Base-by-base conservation (phyloP, 2,797 vertebrate species). In the Tauraco hartlaubi region DNA sequence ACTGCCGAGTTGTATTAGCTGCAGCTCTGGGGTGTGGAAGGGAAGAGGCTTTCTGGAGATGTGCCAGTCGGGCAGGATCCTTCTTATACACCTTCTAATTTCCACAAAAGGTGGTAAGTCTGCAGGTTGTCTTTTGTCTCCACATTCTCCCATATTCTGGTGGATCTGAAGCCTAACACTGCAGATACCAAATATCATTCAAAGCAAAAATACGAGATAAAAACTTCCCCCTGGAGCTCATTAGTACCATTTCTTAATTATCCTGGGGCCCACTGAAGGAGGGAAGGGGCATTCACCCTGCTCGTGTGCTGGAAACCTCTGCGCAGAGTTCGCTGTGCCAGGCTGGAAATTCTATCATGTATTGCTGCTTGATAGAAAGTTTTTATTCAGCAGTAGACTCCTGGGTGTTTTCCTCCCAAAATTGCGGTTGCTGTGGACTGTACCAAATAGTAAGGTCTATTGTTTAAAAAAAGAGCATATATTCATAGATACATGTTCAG, bases 211-310 rank as follows among this genome's bases (percentile, higher is more conserved):
- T 15, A 23, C 8, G 29, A 19, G 28, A 86, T 46, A 56, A 80
- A 67, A 39, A 5, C 68, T 62, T 89, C 63, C 64, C 80, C 33
- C 44, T 22, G 58, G 52, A 93, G 92, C 96, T 96, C 94, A 86
- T 96, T 97, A 95, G 90, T 72, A 41, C 43, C 48, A 15, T 41
- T 92, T 43, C 48, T 90, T 92, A 94, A 95, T 95, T 96, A 93
- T 85, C 81, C n/a, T 61, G 94, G 75, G 95, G 93, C 90, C 88
- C 86, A 11, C 39, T 62, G 51, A 31, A 7, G 78, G 51, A 91
- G 87, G 80, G 90, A 46, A 81, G 93, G 68, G 26, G 71, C 90
- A 49, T 82, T 94, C n/a, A 5, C 66, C 66, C n/a, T 49, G 11
- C 64, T 78, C 0, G 0, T 63, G 59, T 37, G 48, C 85, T 92